Evolutionary conservation across 2,888 invertebrate genomes (phyloP), one percentile per base, ranked within the genome.

Genomic region (Eilema depressum): DNA sequence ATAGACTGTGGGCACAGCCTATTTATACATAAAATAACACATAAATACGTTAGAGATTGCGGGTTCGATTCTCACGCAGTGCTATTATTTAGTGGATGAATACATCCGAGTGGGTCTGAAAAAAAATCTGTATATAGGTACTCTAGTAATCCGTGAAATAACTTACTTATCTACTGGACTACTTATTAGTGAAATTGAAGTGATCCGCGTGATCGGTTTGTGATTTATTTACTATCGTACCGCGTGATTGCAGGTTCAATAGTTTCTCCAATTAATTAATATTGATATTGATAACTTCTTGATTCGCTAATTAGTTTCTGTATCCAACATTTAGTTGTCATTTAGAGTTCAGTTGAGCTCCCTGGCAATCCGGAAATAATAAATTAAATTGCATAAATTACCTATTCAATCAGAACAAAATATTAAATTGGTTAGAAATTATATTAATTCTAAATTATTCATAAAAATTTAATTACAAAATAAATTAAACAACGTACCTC

Each of bases 281-380:
- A 37, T 75, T 78, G 71, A 78, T 82, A 76, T 78, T 78, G 84
- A 88, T 88, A 89, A 85, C 71, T 81, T 64, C 68, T 81, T 74
- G n/a, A 72, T 83, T 83, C 78, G 83, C 83, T 89, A 37, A n/a
- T 26, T 41, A n/a, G n/a, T 7, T 60, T 41, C 59, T 33, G 81
- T 77, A 71, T 74, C 47, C 84, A 88, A 87, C 88, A 89, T 91
- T 89, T 89, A 95, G 93, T 94, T 89, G 89, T 91, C 89, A 88
- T 90, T 88, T 86, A 87, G 88, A 91, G 86, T 87, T 89, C 88
- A 82, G 71, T 69, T 75, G 86, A 88, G 88, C 91, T 90, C 84
- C 80, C 78, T 77, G 82, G 81, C 85, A 77, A 69, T 70, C 68
- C 53, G 64, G 59, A 33, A 62, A 67, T 69, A 63, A 62, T 56